Base-by-base conservation (phyloP, 2,113 vertebrate species). In the Psittacula cyanocephala region DNA sequence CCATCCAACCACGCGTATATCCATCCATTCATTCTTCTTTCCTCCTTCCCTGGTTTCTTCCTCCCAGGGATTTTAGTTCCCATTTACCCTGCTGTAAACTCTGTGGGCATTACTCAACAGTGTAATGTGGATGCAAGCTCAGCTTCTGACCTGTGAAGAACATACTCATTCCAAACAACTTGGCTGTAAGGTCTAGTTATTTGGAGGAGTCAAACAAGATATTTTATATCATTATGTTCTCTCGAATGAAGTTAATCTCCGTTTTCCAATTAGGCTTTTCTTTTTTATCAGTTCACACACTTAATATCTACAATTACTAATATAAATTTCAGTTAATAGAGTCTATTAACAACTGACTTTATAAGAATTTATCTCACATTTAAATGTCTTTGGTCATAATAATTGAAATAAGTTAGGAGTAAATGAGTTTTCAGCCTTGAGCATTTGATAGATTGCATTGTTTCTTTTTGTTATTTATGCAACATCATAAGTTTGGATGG, bases 311-410 rank as follows among this genome's bases (percentile, higher is more conserved):
- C 92, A 93, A 71, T 93, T 96, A 95, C 33, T 17, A 81, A 78
- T 57, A 94, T 62, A 90, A 94, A 84, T 96, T 86, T 78, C 93
- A 72, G 80, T 84, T 97, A 97, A 94, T 94, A 52, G 65, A 88
- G 69, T 62, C 95, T 95, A 46, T 96, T 96, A 97, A 86, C 82
- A 69, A 80, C 70, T 59, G 88, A 49, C 86, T 92, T 88, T 68
- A 46, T 86, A 90, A 78, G 90, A 92, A 92, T 96, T 96, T 96
- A 96, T 97, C 95, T 96, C 76, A n/a, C 88, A 68, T 93, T 96
- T 91, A n/a, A 91, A 52, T 92, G 83, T 97, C 95, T 93, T 57
- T 96, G 95, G 95, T 92, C 90, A 94, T 94, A 96, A 91, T 57
- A 96, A 91, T 81, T 84, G 94, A 49, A 94, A 91, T 94, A 90